Evolutionary conservation across 1,140 invertebrate species (phyloP), one percentile per base, ranked within the genome.

Genomic region (Euschistus heros): DNA sequence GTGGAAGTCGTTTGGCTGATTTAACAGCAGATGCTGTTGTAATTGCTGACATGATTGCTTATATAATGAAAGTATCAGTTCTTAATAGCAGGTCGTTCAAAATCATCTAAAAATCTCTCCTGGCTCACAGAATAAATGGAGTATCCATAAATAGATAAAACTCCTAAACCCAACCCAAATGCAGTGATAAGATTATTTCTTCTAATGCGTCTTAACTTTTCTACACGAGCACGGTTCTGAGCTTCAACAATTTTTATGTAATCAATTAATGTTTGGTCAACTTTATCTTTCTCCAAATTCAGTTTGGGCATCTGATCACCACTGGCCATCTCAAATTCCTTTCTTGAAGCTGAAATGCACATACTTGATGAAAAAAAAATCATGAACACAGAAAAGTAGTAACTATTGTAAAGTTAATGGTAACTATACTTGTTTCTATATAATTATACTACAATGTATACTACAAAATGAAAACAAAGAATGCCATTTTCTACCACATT

Each of bases 31-130:
- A 14, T 18, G 47, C 47, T 20, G n/a, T n/a, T 17, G n/a, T 20
- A 14, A n/a, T 6, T 50, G 47, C 47, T 20, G n/a, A 50, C 47
- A 50, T 20, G 20, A n/a, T 6, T 50, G 47, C 47, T 50, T 20
- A 37, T 37, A 2, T 37, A 37, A 37, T 37, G 13, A 1, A 10
- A 57, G 24, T 24, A 18, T 57, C n/a, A 57, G 18, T 57, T 17
- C 24, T 57, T 57, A 27, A 57, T 57, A 10, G 68, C 81, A 0
- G 89, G 89, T 70, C 86, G 83, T 20, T 91, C 82, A 72, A 92
- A 89, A 76, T 94, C 89, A 76, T 93, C 91, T 20, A 94, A 77
- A 73, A 93, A 93, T 22, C 81, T 88, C 76, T 93, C 91, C 74
- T 92, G 89, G 72, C 86, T 89, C 27, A 93, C 85, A 4, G 89